phyloP scores from a whole-genome alignment of 2,113 vertebrate species.

The Vimba vimba region DNA sequence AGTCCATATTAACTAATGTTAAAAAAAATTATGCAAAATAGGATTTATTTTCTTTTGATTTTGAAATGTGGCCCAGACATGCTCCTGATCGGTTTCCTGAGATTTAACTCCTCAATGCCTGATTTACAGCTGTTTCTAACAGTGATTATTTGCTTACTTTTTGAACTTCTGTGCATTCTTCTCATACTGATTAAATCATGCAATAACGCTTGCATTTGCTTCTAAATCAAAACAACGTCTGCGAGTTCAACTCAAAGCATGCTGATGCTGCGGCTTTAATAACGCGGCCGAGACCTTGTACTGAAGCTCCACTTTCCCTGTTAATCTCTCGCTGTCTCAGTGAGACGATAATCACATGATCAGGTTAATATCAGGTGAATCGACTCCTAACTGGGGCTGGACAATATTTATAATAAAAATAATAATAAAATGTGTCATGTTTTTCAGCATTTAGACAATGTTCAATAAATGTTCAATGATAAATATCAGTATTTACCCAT shows the following conservation, averaged over 20 bases:
- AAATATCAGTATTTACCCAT: not conserved
- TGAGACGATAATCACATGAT: not conserved
- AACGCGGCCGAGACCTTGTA: not conserved
- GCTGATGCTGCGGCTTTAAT: not conserved
- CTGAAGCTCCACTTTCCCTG: not conserved
- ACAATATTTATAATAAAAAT: not conserved
- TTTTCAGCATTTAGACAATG: too few species aligned
- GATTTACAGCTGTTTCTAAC: not conserved
- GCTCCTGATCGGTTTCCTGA: not conserved
- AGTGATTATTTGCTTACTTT: not conserved
- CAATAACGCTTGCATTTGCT: not conserved
- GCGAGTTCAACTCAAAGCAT: not conserved
- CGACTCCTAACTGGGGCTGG: not conserved
- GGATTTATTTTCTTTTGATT: not conserved
- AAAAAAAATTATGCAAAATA: not conserved
- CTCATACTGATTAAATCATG: not conserved
- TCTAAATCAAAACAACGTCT: not conserved
- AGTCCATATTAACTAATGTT: too few species aligned
- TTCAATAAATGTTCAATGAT: not conserved
- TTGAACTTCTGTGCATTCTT: not conserved
- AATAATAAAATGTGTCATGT: not conserved
- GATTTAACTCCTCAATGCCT: not conserved
- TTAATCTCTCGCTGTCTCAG: not conserved
- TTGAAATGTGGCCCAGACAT: constrained; percentile 1
- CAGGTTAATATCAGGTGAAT: not conserved